Base-by-base conservation (phyloP, 2,888 invertebrate species). In the Apoda limacodes region DNA sequence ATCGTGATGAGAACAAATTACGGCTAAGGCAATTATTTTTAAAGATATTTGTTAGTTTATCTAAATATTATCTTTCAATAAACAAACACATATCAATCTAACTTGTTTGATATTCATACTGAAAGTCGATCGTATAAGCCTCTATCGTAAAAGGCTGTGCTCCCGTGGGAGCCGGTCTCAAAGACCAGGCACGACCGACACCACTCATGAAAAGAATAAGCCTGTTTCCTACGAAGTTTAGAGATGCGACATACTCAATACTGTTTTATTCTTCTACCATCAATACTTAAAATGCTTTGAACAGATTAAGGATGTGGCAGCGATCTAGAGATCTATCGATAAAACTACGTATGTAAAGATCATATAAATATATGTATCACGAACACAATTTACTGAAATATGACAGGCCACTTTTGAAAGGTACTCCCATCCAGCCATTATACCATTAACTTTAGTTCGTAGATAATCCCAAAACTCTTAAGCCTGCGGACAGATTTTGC, bases 141-240 rank as follows among this genome's bases (percentile, higher is more conserved):
- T 51, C 62, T 65, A 69, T 65, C 66, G 72, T 72, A 67, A 74
- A 71, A 75, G 72, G 70, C 68, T 69, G 59, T 66, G 61, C 63
- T 66, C 74, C 72, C 69, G 48, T 50, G 66, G 70, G 72, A 66
- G 52, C 43, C 51, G 55, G 56, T 56, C 64, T 66, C 60, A 69
- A 65, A 71, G 72, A 70, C 70, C 69, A 61, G 52, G n/a, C n/a
- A n/a, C n/a, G 60, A 61, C 52, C 59, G 61, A 67, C 67, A 71
- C 70, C 74, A 74, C 75, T 74, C 75, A 74, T 74, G 70, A 70
- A 53, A 60, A 61, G 74, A 75, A 75, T 80, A 80, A 80, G 80
- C 80, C 62, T 78, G 80, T 78, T 80, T 70, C 70, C 75, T 68
- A 64, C 72, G 66, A 52, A 75, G 74, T 71, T 78, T 74, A 76